Conservation (phyloP, 2,113 vertebrate species). For the Galbula dea region DNA sequence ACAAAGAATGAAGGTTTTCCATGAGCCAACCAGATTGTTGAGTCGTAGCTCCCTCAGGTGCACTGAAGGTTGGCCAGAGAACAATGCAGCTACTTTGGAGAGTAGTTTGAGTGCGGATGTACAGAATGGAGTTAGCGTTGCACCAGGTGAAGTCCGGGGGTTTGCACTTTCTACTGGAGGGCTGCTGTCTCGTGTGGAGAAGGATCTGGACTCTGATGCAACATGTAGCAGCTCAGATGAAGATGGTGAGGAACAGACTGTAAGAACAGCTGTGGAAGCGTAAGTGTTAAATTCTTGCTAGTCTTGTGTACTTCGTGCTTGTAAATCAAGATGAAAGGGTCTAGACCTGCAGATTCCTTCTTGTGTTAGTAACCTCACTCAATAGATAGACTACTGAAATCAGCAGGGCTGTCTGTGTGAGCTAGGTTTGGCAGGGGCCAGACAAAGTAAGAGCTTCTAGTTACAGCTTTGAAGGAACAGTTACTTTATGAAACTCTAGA, state of each 20-base stretch:
- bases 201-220: conserved; percentile 88
- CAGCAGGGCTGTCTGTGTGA: neutral
- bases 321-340: neutral
- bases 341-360: neutral
- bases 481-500: neutral
- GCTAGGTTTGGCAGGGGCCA: neutral
- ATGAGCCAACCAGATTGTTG: conserved; percentile 34
- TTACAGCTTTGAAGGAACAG: neutral
- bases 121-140: conserved; percentile 34
- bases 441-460: neutral
- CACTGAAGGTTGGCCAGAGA: conserved; percentile 57
- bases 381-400: neutral
- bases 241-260: conserved; percentile 70
- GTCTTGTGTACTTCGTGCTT: conserved; percentile 5
- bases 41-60: conserved; percentile 52
- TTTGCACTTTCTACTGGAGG: conserved; percentile 75
- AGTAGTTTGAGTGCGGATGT: conserved; percentile 23
- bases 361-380: neutral
- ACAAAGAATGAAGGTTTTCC: conserved; percentile 59
- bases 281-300: conserved; percentile 80
- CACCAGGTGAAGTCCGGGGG: conserved; percentile 71
- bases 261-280: conserved; percentile 69
- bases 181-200: conserved; percentile 79
- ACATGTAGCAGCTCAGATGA: conserved; percentile 93
- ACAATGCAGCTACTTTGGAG: neutral